These are phyloP conservation scores for Campoletis sonorensis DNA, from an alignment of 1,140 invertebrate genomes.

Conservation along the genomic window DNA sequence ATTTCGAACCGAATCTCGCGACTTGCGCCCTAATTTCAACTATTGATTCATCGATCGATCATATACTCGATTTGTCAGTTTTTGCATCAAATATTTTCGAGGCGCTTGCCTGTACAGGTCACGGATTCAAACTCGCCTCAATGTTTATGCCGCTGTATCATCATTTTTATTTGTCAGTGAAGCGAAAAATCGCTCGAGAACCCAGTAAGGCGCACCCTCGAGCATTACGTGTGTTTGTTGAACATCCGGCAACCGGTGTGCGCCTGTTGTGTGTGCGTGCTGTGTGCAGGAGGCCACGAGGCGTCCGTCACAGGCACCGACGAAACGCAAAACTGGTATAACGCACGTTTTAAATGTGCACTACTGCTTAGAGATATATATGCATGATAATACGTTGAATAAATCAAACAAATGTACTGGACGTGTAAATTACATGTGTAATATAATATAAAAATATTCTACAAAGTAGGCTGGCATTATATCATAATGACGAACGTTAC, in stretches of 20 bases:
- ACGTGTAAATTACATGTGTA: constrained; percentile 42
- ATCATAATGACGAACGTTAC: no score
- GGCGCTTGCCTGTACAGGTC: background rate
- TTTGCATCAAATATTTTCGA: constrained; percentile 29
- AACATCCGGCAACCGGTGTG: constrained; percentile 65
- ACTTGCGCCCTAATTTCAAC: background rate
- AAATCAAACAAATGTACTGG: background rate
- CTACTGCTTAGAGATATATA: constrained; percentile 13
- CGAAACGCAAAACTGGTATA: constrained; percentile 7
- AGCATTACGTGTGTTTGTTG: constrained; percentile 69
- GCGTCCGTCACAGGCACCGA: background rate
- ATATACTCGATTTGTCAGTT: constrained; percentile 1
- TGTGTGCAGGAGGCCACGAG: background rate
- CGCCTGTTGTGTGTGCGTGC: background rate
- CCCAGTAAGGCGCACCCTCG: constrained; percentile 67
- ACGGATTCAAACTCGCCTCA: constrained; percentile 17
- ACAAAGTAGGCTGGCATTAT: no score
- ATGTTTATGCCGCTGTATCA: constrained; percentile 45
- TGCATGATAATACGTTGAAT: background rate
- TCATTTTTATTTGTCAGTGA: constrained; percentile 75
- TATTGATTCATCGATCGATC: background rate
- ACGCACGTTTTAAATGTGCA: constrained; percentile 23
- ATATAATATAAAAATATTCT: no score
- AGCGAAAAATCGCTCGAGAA: constrained; percentile 73
- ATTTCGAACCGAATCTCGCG: background rate